Evolutionary conservation across 1,140 invertebrate species (phyloP), one percentile per base, ranked within the genome.

Genomic region (Latrodectus geometricus): DNA sequence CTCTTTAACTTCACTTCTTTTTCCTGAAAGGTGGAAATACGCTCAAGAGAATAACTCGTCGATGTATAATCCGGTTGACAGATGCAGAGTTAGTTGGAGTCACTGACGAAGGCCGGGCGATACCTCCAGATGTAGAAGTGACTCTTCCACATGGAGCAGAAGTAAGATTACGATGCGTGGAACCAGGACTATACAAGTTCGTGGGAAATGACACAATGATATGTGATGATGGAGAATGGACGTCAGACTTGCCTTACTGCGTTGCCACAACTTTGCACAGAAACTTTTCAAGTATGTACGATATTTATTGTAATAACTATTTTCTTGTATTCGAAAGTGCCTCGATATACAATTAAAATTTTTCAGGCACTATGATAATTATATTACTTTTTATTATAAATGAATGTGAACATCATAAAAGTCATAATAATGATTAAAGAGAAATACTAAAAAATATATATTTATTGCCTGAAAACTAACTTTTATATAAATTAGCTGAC

Each of bases 121-220:
- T 87, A 20, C 76, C 76, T 0, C 68, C 69, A 7, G 85, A 87
- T 17, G 49, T 56, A 8, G 85, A 87, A 48, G 77, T 87, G 1
- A 73, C 85, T 12, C 14, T 88, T n/a, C 68, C 82, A 0, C 82
- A 88, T 11, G 78, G 54, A 7, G 20, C 77, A 4, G 81, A 80
- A 21, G 70, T 88, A 20, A 20, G 70, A 50, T 92, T 94, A 0
- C 92, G 95, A 79, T 97, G 96, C 91, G 93, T 93, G 83, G 95
- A 96, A 89, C 91, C 96, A 85, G 96, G 96, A n/a, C 92, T 95
- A 86, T 96, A 96, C 90, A 96, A 96, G 90, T 92, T 96, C 85
- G 90, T 95, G 74, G 93, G 96, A 85, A 92, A 94, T 88, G 91
- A 94, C n/a, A 90, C 92, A 86, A 90, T 95, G 4, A 92, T 94